A percentile compares a stretch with the other conserved stretches of the same genome.
phyloP scores from a whole-genome alignment of 1,140 invertebrate species.

The Melanaphis sacchari region DNA sequence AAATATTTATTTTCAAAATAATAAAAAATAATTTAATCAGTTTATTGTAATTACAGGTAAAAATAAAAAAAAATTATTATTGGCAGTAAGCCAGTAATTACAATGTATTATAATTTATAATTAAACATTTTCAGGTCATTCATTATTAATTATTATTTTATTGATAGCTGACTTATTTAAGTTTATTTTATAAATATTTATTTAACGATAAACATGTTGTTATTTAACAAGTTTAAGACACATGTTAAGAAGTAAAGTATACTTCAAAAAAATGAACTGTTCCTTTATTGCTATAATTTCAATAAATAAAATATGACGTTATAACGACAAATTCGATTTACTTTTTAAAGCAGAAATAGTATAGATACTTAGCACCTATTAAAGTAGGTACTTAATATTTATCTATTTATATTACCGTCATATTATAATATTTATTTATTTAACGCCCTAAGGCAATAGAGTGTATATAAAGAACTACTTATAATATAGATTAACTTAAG shows the following conservation, averaged over 20 bases:
- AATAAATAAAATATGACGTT: neutral
- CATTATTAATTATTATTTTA: neutral
- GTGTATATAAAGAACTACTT: too few species aligned
- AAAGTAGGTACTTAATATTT: neutral
- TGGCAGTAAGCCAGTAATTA: neutral
- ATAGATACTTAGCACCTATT: neutral
- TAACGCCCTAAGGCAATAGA: too few species aligned
- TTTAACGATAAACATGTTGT: neutral
- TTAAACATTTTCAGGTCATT: neutral
- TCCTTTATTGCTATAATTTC: neutral
- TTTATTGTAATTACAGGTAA: neutral
- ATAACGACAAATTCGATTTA: neutral
- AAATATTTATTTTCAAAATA: neutral
- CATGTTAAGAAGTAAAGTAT: neutral
- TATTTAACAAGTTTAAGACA: neutral
- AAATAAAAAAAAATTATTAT: neutral
- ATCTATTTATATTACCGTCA: too few species aligned
- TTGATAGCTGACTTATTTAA: neutral
- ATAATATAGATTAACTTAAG: too few species aligned
- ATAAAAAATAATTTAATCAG: neutral
- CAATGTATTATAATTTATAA: neutral
- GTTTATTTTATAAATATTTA: neutral
- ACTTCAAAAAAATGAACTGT: neutral
- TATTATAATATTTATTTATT: too few species aligned
- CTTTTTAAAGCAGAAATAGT: neutral